Evolutionary conservation across 30 jellyfish, hydroid and myxozoan species (phyloP).

Genomic region (Aurelia aurita): DNA sequence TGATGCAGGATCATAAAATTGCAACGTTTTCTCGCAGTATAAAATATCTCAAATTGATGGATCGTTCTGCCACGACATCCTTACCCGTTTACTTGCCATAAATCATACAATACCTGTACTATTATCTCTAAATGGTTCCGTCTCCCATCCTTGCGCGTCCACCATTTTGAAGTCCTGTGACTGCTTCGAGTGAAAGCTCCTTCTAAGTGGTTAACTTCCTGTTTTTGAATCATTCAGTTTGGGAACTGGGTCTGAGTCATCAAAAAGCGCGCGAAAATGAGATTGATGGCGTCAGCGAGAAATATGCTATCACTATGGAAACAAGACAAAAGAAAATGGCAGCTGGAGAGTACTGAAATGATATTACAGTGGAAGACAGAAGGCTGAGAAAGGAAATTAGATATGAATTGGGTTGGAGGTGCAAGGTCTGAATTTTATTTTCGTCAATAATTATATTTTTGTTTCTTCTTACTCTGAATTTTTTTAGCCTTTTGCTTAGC

Average conservation of each 20-base stretch:
- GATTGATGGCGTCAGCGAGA: slow-evolving; percentile 17
- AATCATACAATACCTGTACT: slow-evolving; percentile 22
- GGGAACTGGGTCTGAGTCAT: background rate
- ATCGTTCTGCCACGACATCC: too few relatives aligned
- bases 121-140: slow-evolving; percentile 72
- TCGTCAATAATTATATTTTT: background rate
- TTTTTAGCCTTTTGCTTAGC: too few relatives aligned
- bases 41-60: too few relatives aligned
- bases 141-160: slow-evolving; percentile 72
- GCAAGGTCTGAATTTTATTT: slow-evolving; percentile 56
- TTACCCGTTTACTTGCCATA: too few relatives aligned
- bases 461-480: background rate
- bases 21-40: too few relatives aligned
- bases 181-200: slow-evolving; percentile 55
- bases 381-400: background rate
- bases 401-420: slow-evolving; percentile 95
- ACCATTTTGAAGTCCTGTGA: slow-evolving; percentile 65
- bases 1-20: too few relatives aligned
- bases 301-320: too few relatives aligned
- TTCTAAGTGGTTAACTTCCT: slow-evolving; percentile 10
- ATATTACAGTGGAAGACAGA: background rate
- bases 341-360: too few relatives aligned
- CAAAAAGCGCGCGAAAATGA: slow-evolving; percentile 38
- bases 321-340: too few relatives aligned
- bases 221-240: background rate